Evolutionary conservation across 1,140 invertebrate species (phyloP).

Genomic region (Papilio polytes): DNA sequence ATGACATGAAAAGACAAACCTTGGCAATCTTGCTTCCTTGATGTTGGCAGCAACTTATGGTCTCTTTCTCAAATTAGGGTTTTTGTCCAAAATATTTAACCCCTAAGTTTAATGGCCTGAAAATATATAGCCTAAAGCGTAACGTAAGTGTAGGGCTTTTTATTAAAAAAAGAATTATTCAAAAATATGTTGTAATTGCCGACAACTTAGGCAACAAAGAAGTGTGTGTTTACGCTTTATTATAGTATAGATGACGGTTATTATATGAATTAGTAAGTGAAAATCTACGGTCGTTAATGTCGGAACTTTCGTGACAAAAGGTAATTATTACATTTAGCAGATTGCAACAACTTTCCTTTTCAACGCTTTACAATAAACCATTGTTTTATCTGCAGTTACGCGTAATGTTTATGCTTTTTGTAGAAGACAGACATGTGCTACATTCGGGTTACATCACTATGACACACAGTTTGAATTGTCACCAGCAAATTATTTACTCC

Average conservation of each 20-base stretch:
- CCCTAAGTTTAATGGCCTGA: too few relatives aligned
- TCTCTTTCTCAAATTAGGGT: too few relatives aligned
- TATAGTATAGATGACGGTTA: not conserved
- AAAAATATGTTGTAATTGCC: too few relatives aligned
- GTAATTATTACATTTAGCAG: not conserved
- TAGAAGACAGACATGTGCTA: slow-evolving; percentile 16
- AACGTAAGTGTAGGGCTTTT: too few relatives aligned
- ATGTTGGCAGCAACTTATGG: too few relatives aligned
- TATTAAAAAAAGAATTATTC: too few relatives aligned
- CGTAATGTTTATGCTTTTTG: not conserved
- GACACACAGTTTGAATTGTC: slow-evolving; percentile 3
- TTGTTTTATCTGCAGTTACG: not conserved
- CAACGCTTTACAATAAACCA: slow-evolving; percentile 2
- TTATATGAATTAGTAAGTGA: not conserved
- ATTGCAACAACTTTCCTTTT: slow-evolving; percentile 6
- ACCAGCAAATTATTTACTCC: not conserved
- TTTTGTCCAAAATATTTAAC: too few relatives aligned
- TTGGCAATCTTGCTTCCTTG: too few relatives aligned
- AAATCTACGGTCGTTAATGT: not conserved
- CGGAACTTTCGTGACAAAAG: not conserved
- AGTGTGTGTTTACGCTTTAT: too few relatives aligned
- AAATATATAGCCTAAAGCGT: too few relatives aligned
- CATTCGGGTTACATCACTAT: slow-evolving; percentile 14
- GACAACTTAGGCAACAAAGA: too few relatives aligned
- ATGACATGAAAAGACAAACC: too few relatives aligned